Evolutionary conservation across 2,888 invertebrate species (phyloP).

Genomic region (Drosophila antonietae): DNA sequence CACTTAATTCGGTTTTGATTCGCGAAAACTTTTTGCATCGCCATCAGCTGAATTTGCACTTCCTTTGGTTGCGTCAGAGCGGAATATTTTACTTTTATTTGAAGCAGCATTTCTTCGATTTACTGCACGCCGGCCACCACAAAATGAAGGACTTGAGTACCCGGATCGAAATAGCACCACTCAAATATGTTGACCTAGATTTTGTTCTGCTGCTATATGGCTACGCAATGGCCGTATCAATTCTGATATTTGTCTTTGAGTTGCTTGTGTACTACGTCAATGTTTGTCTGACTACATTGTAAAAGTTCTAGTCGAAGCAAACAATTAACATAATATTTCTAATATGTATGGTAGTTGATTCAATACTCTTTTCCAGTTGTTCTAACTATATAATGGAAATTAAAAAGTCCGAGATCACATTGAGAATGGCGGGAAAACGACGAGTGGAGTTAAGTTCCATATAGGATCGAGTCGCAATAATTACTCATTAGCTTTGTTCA

Average conservation of each 20-base stretch:
- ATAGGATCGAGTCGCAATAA: no score
- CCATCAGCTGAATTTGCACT: constrained; percentile 11
- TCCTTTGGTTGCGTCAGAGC: constrained; percentile 13
- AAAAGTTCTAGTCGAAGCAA: not conserved
- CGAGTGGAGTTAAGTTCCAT: no score
- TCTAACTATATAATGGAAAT: not conserved
- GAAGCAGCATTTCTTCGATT: constrained; percentile 12
- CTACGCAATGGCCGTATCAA: constrained; percentile 4
- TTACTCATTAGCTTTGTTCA: no score
- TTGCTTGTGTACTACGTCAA: constrained; percentile 9
- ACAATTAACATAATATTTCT: constrained; percentile 10
- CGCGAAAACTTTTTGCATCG: constrained; percentile 39
- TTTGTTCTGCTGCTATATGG: constrained; percentile 24
- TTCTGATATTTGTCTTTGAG: constrained; percentile 42
- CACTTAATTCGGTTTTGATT: constrained; percentile 4
- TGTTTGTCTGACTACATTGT: not conserved
- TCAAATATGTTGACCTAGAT: constrained; percentile 30
- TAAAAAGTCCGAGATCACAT: not conserved
- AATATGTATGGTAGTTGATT: not conserved
- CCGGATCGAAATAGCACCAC: not conserved
- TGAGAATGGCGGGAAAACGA: no score
- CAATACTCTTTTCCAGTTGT: constrained; percentile 11
- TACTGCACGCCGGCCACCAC: constrained; percentile 20
- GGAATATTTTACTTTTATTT: constrained; percentile 35
- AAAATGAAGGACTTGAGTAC: constrained; percentile 26